A percentile compares a stretch with the other conserved stretches of the same genome.
Conservation (phyloP, 2,888 invertebrate species). For the Macrophya alboannulata region DNA sequence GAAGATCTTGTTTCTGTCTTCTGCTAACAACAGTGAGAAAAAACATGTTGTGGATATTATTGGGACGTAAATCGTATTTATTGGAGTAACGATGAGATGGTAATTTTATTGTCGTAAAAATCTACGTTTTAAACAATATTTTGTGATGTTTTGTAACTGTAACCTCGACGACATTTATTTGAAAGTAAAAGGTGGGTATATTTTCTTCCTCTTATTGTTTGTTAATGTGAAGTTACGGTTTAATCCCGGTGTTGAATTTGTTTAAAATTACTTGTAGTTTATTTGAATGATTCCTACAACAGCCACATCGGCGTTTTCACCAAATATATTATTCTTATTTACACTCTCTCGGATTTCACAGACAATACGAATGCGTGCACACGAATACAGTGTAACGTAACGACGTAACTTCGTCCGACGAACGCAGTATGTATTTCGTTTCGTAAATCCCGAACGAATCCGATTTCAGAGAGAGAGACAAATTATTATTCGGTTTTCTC, state of each 20-base stretch:
- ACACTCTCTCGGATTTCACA: conserved; percentile 45
- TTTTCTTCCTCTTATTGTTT: neutral
- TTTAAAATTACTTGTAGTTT: neutral
- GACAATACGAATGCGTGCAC: conserved; percentile 17
- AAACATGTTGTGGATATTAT: conserved; percentile 21
- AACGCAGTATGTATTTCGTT: conserved; percentile 35
- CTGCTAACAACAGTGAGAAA: neutral
- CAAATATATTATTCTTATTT: conserved; percentile 52
- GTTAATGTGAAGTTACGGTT: neutral
- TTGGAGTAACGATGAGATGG: neutral
- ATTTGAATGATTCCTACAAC: neutral
- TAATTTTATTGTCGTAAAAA: neutral
- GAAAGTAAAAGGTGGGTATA: conserved; percentile 5
- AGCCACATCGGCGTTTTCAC: conserved; percentile 51
- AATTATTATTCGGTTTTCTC: conserved; percentile 46
- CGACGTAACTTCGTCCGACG: conserved; percentile 17
- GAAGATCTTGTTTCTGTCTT: conserved; percentile 1
- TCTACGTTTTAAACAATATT: neutral
- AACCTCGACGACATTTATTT: conserved; percentile 21
- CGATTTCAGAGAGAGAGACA: conserved; percentile 33
- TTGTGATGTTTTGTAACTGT: neutral
- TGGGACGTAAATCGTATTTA: neutral
- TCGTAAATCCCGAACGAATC: conserved; percentile 44
- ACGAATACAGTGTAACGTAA: conserved; percentile 7
- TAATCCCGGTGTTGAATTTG: neutral